Evolutionary conservation across 53 echinoderm and acorn worm genomes (phyloP), one percentile per base, ranked within the genome.

Genomic region (Antedon mediterranea): DNA sequence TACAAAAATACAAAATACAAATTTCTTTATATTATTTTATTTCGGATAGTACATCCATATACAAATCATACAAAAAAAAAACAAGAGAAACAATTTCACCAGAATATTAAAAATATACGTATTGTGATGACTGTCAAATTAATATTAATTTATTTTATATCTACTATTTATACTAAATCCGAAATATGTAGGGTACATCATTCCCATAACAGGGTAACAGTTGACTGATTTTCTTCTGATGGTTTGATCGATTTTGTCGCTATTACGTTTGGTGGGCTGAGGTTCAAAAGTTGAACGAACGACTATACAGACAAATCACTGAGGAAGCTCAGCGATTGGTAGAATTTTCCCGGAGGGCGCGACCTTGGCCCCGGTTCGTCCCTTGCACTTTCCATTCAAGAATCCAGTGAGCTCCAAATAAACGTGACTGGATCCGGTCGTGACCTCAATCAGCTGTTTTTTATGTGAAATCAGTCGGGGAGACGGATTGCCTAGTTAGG

Each of bases 351-450:
- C 57, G 57, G 57, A 57, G 23, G 57, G 57, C 57, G 23, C 57
- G 57, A 57, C 57, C 57, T 57, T 57, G 57, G 57, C 57, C 57
- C 57, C 57, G 57, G 57, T 57, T 57, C 57, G 57, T 57, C 57
- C 57, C 57, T 57, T 57, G 57, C 57, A 57, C 57, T 57, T 57
- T 57, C 57, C 57, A 57, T 57, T 57, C 57, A 57, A 57, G 57
- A 57, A 57, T 57, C 57, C 57, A 57, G 57, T 57, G 57, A 23
- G 23, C 57, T 23, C 57, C 2, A 23, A 8, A 57, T 57, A 57
- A 57, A 57, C 57, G 57, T 57, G 57, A 57, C 57, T 57, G 23
- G 9, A 57, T 57, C 57, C 57, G 57, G 57, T 57, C 57, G 57
- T 57, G 57, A 57, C 57, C 57, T 57, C 57, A 57, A 57, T 57